These are phyloP conservation scores for Drosophila seguyi DNA, from an alignment of 1,140 invertebrate species.

Conservation along the genomic window DNA sequence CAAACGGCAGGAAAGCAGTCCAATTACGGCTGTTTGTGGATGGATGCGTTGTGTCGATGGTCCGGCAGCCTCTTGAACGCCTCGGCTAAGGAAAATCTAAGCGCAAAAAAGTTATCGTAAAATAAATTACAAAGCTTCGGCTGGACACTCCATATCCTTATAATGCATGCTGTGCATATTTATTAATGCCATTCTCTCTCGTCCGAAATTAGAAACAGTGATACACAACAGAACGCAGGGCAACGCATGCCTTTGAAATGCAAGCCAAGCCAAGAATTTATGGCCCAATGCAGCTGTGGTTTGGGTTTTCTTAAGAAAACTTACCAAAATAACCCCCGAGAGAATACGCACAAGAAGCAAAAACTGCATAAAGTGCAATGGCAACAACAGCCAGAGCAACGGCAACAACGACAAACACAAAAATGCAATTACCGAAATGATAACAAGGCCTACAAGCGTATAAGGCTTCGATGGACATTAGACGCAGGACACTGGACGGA, in stretches of 20 bases:
- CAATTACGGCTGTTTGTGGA: conserved; percentile 38
- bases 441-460: conserved; percentile 76
- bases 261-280: conserved; percentile 67
- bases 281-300: conserved; percentile 44
- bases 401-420: conserved; percentile 77
- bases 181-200: conserved; percentile 62
- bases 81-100: conserved; percentile 23
- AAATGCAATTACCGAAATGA: conserved; percentile 82
- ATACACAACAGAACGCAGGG: conserved; percentile 30
- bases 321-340: conserved; percentile 69
- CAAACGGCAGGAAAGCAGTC: conserved; percentile 23
- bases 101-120: conserved; percentile 47
- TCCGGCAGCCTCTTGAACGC: conserved; percentile 21
- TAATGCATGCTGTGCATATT: conserved; percentile 69
- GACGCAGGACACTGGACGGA: conserved; percentile 54
- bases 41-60: conserved; percentile 32
- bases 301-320: conserved; percentile 81
- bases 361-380: conserved; percentile 67
- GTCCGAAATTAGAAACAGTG: conserved; percentile 59
- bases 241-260: conserved; percentile 23
- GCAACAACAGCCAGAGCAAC: conserved; percentile 36
- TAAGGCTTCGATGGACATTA: conserved; percentile 54
- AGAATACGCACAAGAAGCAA: conserved; percentile 59
- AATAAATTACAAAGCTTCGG: conserved; percentile 54
- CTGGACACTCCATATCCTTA: conserved; percentile 16